Percentiles rank a stretch among this genome's conserved stretches.
phyloP scores from a whole-genome alignment of 2,888 invertebrate genomes.

The Heteromurus nitidus region DNA sequence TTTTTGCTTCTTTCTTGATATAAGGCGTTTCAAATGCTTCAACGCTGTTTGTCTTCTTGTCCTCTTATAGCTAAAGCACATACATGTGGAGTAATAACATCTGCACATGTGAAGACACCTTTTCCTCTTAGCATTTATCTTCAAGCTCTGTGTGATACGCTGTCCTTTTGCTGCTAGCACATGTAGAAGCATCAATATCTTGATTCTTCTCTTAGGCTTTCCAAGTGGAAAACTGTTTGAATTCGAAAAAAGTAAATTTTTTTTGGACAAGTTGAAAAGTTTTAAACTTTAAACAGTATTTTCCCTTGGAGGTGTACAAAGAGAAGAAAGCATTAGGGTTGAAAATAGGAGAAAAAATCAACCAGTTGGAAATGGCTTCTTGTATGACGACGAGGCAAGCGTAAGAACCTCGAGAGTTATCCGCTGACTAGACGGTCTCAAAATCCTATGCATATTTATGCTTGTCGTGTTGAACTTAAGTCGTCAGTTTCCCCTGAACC shows the following conservation, averaged over 20 bases:
- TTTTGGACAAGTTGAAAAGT: slow-evolving; percentile 32
- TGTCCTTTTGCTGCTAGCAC: slow-evolving; percentile 9
- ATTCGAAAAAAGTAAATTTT: slow-evolving; percentile 35
- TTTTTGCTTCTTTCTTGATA: slow-evolving; percentile 12
- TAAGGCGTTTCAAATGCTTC: slow-evolving; percentile 8
- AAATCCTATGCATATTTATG: slow-evolving; percentile 39
- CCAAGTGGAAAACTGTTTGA: slow-evolving; percentile 19
- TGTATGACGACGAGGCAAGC: neutral
- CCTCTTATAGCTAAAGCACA: neutral
- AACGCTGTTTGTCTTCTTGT: slow-evolving; percentile 2
- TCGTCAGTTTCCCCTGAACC: too few species aligned
- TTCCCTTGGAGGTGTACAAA: slow-evolving; percentile 12
- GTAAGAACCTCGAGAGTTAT: too few species aligned
- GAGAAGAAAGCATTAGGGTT: neutral
- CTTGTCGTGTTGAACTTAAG: neutral
- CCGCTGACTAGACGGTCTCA: too few species aligned
- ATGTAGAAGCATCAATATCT: slow-evolving; percentile 26
- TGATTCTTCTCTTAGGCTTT: slow-evolving; percentile 13
- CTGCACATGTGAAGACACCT: slow-evolving; percentile 23
- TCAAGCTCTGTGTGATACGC: neutral
- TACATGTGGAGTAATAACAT: neutral
- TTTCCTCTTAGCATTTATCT: slow-evolving; percentile 26
- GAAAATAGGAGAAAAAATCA: neutral
- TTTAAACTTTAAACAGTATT: slow-evolving; percentile 42
- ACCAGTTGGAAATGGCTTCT: neutral